Base-by-base conservation (phyloP, 2,888 invertebrate species). In the Corbicula japonica region DNA sequence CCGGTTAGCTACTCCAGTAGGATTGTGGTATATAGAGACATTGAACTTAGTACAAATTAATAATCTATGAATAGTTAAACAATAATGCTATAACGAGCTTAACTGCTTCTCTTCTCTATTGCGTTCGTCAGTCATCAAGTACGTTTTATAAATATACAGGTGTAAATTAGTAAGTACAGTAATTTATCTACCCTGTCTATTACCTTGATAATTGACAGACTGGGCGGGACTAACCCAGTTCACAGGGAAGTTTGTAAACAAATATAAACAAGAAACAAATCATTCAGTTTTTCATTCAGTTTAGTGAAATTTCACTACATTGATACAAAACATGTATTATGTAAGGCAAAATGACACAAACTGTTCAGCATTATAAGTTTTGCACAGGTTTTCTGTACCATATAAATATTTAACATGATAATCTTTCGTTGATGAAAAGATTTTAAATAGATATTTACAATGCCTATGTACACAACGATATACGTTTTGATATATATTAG, bases 371-470 rank as follows among this genome's bases (percentile, higher is more conserved):
- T 52, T 65, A 65, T 69, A 62, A 54, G 35, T 56, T 68, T 72
- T 48, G 62, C 46, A 71, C 76, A 66, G 63, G 54, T 60, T 44
- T 34, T 35, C 44, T 34, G 38, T 38, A 48, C 50, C 34, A n/a
- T 44, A 81, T 76, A 83, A 79, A 83, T 80, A 80, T 66, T 66
- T 52, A 66, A 66, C 66, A 66, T 66, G 66, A 79, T 56, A 65
- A 76, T 52, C 60, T 50, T 83, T 83, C 83, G 83, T 83, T 83
- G 83, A 80, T 79, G 79, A 76, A 74, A 76, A 18, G 56, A 54
- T 56, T 70, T 71, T 80, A 83, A 80, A 83, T 83, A 83, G 76
- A 71, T 83, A 83, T 83, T 50, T 83, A 83, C 83, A 83, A 79
- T 79, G 83, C 52, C 44, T 75, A 80, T 81, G 35, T 83, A 80